Base-by-base conservation (phyloP, 1,140 invertebrate species). In the Drosophila virilis region DNA sequence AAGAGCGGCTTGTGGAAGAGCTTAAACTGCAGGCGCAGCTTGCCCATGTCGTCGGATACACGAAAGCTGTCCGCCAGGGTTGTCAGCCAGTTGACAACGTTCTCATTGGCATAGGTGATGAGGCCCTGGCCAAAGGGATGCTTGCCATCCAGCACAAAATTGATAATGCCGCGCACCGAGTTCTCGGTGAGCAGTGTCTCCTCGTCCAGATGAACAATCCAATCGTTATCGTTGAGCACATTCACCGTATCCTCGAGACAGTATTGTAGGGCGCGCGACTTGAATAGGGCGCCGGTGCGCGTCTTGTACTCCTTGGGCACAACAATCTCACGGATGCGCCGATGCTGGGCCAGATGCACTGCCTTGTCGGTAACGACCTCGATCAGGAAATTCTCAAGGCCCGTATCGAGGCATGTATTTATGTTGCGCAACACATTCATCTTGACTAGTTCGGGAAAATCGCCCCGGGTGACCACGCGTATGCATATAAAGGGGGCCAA, bases 131-230 rank as follows among this genome's bases (percentile, higher is more conserved):
- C 98, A 93, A 99, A 99, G 68, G 98, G 96, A 93, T 99, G 97
- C 92, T 97, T 98, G 0, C 98, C 98, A 93, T 99, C 97, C 46
- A 96, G 93, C 17, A 98, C 97, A 94, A 99, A 99, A 91, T 99
- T 99, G 12, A 99, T 93, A 79, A 99, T 98, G 9, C 98, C 98
- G 40, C 95, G 93, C 55, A 97, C 95, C 17, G 97, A 96, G 92
- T 98, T 98, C 88, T 98, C 97, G 4, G 98, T 99, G 1, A 99
- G 93, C 35, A 99, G 92, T 0, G 98, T 99, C 93, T 99, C 98
- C 93, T 99, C 98, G 92, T 99, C 98, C 13, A 99, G 93, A 93
- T 99, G 98, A 1, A 99, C 98, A 82, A 99, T 97, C 98, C 98
- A 99, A 92, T 99, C 98, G 74, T 95, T 96, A 83, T 98, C 97